phyloP scores from a whole-genome alignment of 1,140 invertebrate species.

The Lethrus apterus region DNA sequence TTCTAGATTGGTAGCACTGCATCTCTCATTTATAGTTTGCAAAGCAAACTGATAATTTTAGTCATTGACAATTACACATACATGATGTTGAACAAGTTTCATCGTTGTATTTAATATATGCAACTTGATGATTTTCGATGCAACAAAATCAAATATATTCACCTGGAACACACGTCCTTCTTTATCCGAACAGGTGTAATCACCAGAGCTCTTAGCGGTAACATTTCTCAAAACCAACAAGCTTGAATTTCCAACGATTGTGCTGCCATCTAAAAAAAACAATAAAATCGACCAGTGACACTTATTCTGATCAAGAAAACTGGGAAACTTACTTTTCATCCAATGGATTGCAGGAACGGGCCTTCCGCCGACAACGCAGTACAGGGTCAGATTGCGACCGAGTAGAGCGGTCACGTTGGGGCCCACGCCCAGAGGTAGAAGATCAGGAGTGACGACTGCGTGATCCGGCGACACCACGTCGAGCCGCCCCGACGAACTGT shows the following conservation, averaged over 20 bases:
- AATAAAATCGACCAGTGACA: neutral
- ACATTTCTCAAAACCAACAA: constrained; percentile 25
- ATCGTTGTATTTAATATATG: no score
- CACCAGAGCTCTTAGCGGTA: constrained; percentile 46
- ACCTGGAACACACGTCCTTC: no score
- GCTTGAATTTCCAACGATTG: constrained; percentile 25
- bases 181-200: constrained; percentile 75
- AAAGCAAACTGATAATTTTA: no score
- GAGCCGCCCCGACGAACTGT: constrained; percentile 26
- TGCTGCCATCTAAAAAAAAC: constrained; percentile 24
- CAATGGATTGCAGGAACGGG: constrained; percentile 35
- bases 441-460: constrained; percentile 21
- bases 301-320: neutral
- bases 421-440: constrained; percentile 27
- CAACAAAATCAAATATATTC: no score
- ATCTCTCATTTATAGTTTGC: no score
- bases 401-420: constrained; percentile 25
- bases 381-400: constrained; percentile 27
- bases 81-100: no score
- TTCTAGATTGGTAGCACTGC: no score
- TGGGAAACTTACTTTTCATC: constrained; percentile 28
- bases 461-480: constrained; percentile 18
- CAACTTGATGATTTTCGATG: no score
- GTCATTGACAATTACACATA: no score
- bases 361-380: constrained; percentile 32